phyloP scores from a whole-genome alignment of 1,140 invertebrate genomes.

The Micrasema minimum region DNA sequence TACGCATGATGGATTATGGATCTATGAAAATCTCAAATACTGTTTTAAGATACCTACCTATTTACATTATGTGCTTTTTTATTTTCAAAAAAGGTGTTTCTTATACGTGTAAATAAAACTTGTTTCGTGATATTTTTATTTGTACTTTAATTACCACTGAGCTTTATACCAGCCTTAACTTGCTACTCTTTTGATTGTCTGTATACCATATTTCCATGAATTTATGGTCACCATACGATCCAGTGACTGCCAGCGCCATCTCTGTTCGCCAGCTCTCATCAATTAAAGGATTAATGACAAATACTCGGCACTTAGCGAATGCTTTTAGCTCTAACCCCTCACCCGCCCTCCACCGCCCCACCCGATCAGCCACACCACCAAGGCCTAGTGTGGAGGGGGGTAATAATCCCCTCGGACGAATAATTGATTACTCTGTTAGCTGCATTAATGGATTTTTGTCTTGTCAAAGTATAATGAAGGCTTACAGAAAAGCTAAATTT shows the following conservation, averaged over 20 bases:
- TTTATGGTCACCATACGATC: neutral
- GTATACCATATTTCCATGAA: too few relatives aligned
- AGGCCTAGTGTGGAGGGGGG: constrained; percentile 15
- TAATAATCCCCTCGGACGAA: constrained; percentile 49
- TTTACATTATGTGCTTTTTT: too few relatives aligned
- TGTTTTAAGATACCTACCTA: too few relatives aligned
- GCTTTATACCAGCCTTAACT: too few relatives aligned
- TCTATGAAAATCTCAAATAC: too few relatives aligned
- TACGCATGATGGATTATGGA: too few relatives aligned
- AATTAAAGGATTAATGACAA: constrained; percentile 55
- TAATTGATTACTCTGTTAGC: constrained; percentile 53
- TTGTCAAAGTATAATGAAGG: constrained; percentile 53
- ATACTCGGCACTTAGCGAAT: constrained; percentile 54
- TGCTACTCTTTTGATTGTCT: too few relatives aligned
- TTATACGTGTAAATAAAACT: too few relatives aligned
- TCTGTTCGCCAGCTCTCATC: constrained; percentile 46
- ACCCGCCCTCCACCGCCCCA: constrained; percentile 14
- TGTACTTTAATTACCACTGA: too few relatives aligned
- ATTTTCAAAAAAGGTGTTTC: too few relatives aligned
- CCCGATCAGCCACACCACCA: neutral
- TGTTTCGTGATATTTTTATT: too few relatives aligned
- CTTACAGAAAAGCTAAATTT: constrained; percentile 48
- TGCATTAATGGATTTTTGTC: constrained; percentile 54
- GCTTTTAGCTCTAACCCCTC: constrained; percentile 49
- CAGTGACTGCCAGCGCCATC: constrained; percentile 37